Percentiles rank a stretch among this genome's conserved stretches.
phyloP scores from a whole-genome alignment of 1,140 invertebrate species.

The Chlorops oryzae region DNA sequence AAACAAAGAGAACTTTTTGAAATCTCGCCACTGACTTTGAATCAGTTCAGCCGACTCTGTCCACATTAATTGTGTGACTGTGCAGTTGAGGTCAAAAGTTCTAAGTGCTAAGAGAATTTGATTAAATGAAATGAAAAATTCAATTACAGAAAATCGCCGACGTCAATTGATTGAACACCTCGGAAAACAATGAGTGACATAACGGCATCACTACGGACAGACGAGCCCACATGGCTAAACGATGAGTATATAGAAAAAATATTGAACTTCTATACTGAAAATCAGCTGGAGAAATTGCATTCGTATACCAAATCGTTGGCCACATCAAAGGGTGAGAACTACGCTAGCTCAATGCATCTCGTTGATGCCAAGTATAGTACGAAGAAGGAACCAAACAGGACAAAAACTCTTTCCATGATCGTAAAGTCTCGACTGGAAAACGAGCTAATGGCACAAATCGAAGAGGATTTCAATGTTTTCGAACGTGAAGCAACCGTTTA shows the following conservation, averaged over 20 bases:
- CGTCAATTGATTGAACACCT: too few species aligned
- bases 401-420: slow-evolving; percentile 8
- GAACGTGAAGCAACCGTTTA: slow-evolving; percentile 14
- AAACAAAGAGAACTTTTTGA: too few species aligned
- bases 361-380: slow-evolving; percentile 9
- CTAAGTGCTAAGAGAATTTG: too few species aligned
- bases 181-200: too few species aligned
- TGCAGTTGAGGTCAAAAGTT: too few species aligned
- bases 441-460: slow-evolving; percentile 6
- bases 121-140: too few species aligned
- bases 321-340: slow-evolving; percentile 20
- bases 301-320: slow-evolving; percentile 8
- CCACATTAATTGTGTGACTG: too few species aligned
- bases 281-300: background rate
- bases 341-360: slow-evolving; percentile 9
- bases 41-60: too few species aligned
- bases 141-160: too few species aligned
- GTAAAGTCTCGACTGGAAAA: slow-evolving; percentile 14
- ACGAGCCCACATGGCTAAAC: slow-evolving; percentile 13
- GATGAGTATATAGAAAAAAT: slow-evolving; percentile 11
- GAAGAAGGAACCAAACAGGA: background rate
- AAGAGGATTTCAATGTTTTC: slow-evolving; percentile 15
- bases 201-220: too few species aligned
- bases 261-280: slow-evolving; percentile 1
- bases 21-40: too few species aligned